These are phyloP conservation scores for Pristis pectinata DNA, from an alignment of 2,797 vertebrate genomes.

Conservation along the genomic window DNA sequence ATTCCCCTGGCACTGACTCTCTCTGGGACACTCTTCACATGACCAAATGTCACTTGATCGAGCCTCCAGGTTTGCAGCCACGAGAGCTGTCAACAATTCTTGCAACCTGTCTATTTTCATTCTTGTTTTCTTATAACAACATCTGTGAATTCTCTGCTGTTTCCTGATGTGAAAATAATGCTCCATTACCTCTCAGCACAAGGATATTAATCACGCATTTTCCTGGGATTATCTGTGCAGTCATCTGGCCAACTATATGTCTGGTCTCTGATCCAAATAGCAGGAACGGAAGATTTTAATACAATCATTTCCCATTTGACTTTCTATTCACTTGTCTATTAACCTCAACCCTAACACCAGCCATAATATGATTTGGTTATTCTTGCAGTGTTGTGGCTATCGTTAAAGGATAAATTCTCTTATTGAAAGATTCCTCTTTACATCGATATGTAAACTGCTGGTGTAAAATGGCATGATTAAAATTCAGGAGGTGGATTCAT, in stretches of 20 bases:
- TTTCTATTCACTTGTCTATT: not conserved
- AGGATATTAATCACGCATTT: not conserved
- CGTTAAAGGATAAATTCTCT: not conserved
- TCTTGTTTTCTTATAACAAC: not conserved
- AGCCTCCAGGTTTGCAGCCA: not conserved
- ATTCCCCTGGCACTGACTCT: not conserved
- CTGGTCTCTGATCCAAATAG: not conserved
- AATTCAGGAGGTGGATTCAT: not conserved
- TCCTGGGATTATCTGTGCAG: not conserved
- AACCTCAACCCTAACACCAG: not conserved
- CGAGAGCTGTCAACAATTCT: not conserved
- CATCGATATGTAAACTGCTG: no score
- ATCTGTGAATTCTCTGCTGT: not conserved
- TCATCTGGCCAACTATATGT: not conserved
- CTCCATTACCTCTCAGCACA: not conserved
- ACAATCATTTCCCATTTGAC: not conserved
- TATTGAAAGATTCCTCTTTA: not conserved
- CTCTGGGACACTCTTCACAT: not conserved
- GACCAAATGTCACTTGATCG: not conserved
- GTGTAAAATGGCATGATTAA: not conserved
- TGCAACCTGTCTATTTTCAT: not conserved
- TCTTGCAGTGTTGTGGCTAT: not conserved
- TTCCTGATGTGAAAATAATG: not conserved
- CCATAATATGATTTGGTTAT: not conserved
- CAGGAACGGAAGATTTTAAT: not conserved